Percentiles rank a stretch among this genome's conserved stretches.
Conservation (phyloP, 2,888 invertebrate species). For the Lampropteryx suffumata region DNA sequence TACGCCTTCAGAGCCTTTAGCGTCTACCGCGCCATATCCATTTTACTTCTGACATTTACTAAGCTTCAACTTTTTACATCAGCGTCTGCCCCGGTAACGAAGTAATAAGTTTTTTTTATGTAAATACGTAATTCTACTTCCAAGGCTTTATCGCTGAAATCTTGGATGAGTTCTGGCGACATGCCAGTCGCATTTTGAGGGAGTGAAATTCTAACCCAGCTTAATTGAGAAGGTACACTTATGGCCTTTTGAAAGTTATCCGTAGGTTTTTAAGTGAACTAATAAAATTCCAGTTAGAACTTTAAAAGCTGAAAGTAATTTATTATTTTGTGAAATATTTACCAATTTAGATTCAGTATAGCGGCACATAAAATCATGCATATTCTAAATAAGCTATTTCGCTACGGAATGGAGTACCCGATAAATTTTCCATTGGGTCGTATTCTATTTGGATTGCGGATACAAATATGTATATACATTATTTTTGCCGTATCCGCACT, state of each 20-base stretch:
- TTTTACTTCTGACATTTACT: constrained; percentile 30
- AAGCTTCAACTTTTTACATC: constrained; percentile 34
- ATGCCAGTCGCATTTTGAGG: constrained; percentile 52
- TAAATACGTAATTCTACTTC: constrained; percentile 47
- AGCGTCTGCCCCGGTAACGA: constrained; percentile 36
- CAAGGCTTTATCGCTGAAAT: constrained; percentile 49
- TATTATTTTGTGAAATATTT: constrained; percentile 24
- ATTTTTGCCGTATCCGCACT: neutral
- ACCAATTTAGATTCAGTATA: constrained; percentile 27
- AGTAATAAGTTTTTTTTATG: constrained; percentile 46
- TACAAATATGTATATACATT: neutral
- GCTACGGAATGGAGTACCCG: constrained; percentile 26
- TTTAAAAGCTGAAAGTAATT: constrained; percentile 4
- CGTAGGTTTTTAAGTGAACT: constrained; percentile 22
- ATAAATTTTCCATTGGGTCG: constrained; percentile 33
- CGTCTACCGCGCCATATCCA: constrained; percentile 22
- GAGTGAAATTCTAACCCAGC: constrained; percentile 43
- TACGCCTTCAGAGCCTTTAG: neutral
- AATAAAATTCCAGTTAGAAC: constrained; percentile 11
- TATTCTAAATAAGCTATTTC: constrained; percentile 37
- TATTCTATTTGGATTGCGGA: constrained; percentile 26
- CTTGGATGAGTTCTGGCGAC: constrained; percentile 48
- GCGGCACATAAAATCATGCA: constrained; percentile 30
- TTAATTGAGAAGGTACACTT: constrained; percentile 43
- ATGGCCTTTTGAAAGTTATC: constrained; percentile 12